These are phyloP conservation scores for Delia radicum DNA, from an alignment of 1,140 invertebrate species.

Conservation along the genomic window DNA sequence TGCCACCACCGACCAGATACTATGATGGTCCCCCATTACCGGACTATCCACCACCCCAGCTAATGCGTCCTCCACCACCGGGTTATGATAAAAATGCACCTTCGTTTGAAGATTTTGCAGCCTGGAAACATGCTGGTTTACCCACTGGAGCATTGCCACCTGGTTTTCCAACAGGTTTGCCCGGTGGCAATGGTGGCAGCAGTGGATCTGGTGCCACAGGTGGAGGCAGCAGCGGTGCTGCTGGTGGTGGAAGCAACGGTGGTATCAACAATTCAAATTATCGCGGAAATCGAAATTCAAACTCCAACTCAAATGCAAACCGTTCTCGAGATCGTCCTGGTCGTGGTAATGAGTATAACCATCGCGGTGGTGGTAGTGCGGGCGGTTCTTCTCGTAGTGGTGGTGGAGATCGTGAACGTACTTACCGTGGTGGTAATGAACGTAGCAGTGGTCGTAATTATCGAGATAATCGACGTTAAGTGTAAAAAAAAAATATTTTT, in stretches of 20 bases:
- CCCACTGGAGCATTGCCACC: constrained; percentile 42
- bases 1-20: constrained; percentile 70
- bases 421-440: constrained; percentile 38
- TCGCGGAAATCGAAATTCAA: constrained; percentile 38
- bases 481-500: background rate
- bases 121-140: constrained; percentile 71
- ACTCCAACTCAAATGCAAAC: constrained; percentile 37
- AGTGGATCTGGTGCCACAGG: background rate
- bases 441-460: constrained; percentile 42
- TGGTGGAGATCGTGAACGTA: constrained; percentile 33
- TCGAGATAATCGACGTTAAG: constrained; percentile 31
- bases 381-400: constrained; percentile 29
- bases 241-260: constrained; percentile 22
- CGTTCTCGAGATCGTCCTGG: constrained; percentile 38
- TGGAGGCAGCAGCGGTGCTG: background rate
- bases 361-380: constrained; percentile 29
- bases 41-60: constrained; percentile 60
- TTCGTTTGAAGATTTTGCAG: constrained; percentile 80
- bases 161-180: constrained; percentile 36
- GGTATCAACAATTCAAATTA: constrained; percentile 10
- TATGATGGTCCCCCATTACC: constrained; percentile 70
- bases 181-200: background rate
- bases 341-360: constrained; percentile 39
- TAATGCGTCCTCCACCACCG: constrained; percentile 56
- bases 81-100: constrained; percentile 67